These are phyloP conservation scores for Trachelipus rathkii DNA, from an alignment of 1,140 invertebrate genomes.

Conservation along the genomic window DNA sequence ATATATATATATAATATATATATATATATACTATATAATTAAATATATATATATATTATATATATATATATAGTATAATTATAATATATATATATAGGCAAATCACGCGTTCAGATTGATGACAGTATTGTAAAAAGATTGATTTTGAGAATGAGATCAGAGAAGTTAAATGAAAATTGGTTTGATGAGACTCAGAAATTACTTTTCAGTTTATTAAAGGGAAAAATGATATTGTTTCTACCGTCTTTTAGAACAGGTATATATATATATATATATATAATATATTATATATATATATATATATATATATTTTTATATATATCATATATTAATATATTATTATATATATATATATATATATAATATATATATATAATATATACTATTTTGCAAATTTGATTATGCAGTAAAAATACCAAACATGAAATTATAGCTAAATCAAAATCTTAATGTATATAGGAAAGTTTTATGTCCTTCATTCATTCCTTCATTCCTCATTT, in stretches of 20 bases:
- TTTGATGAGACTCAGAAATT: slow-evolving; percentile 78
- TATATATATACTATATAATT: too few species aligned
- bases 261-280: not conserved
- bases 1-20: too few species aligned
- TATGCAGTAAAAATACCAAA: too few species aligned
- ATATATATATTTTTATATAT: slow-evolving; percentile 31
- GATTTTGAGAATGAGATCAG: slow-evolving; percentile 61
- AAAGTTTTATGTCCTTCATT: too few species aligned
- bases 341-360: slow-evolving; percentile 31
- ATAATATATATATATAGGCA: slow-evolving; percentile 51
- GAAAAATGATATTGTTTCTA: slow-evolving; percentile 45
- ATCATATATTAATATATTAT: too few species aligned
- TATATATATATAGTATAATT: too few species aligned
- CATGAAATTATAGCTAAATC: too few species aligned
- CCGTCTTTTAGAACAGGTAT: slow-evolving; percentile 38
- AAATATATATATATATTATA: too few species aligned
- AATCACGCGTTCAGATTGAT: slow-evolving; percentile 63
- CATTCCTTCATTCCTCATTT: too few species aligned
- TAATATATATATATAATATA: not conserved
- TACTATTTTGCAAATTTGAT: too few species aligned
- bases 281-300: not conserved
- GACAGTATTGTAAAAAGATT: slow-evolving; percentile 62
- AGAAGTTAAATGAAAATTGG: slow-evolving; percentile 63
- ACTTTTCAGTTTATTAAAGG: slow-evolving; percentile 65
- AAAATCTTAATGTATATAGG: too few species aligned